Evolutionary conservation across 2,888 invertebrate species (phyloP).

Genomic region (Perithous albicinctus): DNA sequence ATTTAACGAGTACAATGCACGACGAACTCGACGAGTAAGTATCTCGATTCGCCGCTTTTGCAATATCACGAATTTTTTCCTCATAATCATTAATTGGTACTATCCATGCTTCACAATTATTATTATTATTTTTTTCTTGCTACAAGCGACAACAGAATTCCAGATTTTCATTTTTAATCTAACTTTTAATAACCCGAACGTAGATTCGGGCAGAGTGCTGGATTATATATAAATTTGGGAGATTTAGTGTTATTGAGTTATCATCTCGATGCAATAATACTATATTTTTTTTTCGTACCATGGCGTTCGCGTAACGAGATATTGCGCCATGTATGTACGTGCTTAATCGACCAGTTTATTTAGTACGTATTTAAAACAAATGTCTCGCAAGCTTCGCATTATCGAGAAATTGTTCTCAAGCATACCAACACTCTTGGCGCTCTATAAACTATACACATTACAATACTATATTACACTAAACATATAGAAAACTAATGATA

Average conservation of each 20-base stretch:
- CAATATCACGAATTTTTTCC: slow-evolving; percentile 12
- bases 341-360: neutral
- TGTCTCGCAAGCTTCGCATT: slow-evolving; percentile 1
- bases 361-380: slow-evolving; percentile 15
- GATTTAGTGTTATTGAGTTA: slow-evolving; percentile 2
- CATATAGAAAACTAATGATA: neutral
- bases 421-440: slow-evolving; percentile 46
- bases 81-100: neutral
- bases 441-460: neutral
- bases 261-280: slow-evolving; percentile 1
- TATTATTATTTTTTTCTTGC: neutral
- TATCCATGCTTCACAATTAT: neutral
- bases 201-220: slow-evolving; percentile 49
- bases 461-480: slow-evolving; percentile 5
- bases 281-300: slow-evolving; percentile 10
- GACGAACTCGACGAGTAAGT: slow-evolving; percentile 46
- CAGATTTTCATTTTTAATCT: neutral
- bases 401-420: slow-evolving; percentile 23
- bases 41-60: slow-evolving; percentile 29
- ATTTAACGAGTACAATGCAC: slow-evolving; percentile 66
- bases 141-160: neutral
- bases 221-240: slow-evolving; percentile 15
- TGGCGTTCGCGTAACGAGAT: neutral
- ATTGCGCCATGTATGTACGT: neutral
- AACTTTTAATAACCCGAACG: slow-evolving; percentile 17